Evolutionary conservation across 2,888 invertebrate species (phyloP).

Genomic region (Pycnomerus fuliginosus): DNA sequence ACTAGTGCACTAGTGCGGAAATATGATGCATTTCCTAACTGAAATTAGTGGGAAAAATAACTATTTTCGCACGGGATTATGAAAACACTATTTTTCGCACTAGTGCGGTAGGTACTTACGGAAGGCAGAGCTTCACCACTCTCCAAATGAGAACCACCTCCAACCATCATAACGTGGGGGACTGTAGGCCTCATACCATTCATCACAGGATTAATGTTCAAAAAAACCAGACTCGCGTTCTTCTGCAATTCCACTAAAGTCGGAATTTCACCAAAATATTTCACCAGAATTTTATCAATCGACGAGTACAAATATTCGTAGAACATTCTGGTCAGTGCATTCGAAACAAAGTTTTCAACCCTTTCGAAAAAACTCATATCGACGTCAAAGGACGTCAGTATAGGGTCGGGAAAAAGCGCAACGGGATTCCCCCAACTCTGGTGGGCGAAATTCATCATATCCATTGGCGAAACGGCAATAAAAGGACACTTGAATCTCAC

Average conservation of each 20-base stretch:
- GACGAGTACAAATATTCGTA: slow-evolving; percentile 13
- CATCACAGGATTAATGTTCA: slow-evolving; percentile 50
- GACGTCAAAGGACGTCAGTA: too few relatives aligned
- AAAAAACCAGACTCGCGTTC: slow-evolving; percentile 48
- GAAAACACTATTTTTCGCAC: too few relatives aligned
- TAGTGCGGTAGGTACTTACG: too few relatives aligned
- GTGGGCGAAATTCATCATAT: slow-evolving; percentile 28
- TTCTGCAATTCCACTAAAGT: slow-evolving; percentile 29
- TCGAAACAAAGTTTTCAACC: too few relatives aligned
- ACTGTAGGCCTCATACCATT: slow-evolving; percentile 48
- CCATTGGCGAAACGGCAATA: slow-evolving; percentile 35
- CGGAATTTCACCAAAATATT: slow-evolving; percentile 31
- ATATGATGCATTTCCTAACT: too few relatives aligned
- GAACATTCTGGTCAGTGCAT: too few relatives aligned
- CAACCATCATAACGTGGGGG: slow-evolving; percentile 49
- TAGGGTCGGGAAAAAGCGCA: too few relatives aligned
- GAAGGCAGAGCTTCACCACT: slow-evolving; percentile 47
- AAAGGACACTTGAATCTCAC: slow-evolving; percentile 31
- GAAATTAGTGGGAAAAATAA: too few relatives aligned
- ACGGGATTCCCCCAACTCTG: slow-evolving; percentile 37
- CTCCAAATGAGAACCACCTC: slow-evolving; percentile 51
- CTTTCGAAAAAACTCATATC: too few relatives aligned
- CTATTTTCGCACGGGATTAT: too few relatives aligned
- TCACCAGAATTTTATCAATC: slow-evolving; percentile 20
- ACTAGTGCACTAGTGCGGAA: too few relatives aligned